Percentiles rank a stretch among this genome's conserved stretches.
Evolutionary conservation across 2,797 vertebrate genomes (phyloP).

Genomic region (Anisognathus igniventris): DNA sequence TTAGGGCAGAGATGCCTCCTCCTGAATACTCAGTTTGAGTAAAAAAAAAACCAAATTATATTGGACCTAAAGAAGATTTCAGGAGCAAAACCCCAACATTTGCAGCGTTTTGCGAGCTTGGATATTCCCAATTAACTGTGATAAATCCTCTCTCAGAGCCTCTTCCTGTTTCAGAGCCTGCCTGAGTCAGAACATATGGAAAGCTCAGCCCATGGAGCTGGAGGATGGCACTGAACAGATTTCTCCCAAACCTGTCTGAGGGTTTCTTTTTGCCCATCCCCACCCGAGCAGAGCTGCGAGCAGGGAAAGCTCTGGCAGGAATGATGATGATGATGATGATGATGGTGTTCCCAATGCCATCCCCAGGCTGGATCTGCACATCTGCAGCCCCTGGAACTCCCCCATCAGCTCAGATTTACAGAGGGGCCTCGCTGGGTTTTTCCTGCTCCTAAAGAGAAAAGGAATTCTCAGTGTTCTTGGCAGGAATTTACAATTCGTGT

Average conservation of each 20-base stretch:
- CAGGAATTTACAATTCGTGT: background rate
- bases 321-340: background rate
- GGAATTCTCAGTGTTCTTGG: background rate
- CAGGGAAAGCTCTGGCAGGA: background rate
- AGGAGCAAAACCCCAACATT: background rate
- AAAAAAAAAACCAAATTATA: background rate
- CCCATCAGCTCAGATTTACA: background rate
- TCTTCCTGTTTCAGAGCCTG: background rate
- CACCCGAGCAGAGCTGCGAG: background rate
- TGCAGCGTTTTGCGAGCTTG: background rate
- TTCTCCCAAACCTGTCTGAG: background rate
- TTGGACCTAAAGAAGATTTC: background rate
- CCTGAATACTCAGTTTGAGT: background rate
- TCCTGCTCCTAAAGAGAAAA: background rate
- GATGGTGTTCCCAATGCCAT: background rate
- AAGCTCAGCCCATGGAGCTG: background rate
- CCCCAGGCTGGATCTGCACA: background rate
- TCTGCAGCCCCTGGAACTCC: background rate
- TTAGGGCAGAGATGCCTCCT: background rate
- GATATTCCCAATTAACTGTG: background rate
- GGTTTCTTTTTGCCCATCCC: background rate
- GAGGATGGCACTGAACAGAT: background rate
- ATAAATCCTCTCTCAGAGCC: background rate
- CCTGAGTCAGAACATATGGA: conserved; percentile 1
- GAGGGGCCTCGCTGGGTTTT: background rate